Evolutionary conservation across 2,113 vertebrate species (phyloP).

Genomic region (Tachycineta bicolor): DNA sequence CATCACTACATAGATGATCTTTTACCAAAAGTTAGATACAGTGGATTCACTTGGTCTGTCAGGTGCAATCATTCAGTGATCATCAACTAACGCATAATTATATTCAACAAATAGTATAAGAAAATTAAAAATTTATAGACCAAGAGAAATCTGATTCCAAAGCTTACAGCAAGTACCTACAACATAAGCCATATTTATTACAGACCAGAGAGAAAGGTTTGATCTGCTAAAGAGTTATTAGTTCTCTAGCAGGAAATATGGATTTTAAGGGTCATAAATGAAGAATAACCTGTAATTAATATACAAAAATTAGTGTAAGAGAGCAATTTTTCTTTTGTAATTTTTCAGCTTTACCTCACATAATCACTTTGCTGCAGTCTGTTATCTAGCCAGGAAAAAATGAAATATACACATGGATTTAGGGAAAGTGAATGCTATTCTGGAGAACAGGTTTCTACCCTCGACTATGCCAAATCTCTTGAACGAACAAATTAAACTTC

Average conservation of each 20-base stretch:
- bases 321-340: background rate
- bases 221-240: background rate
- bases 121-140: background rate
- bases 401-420: background rate
- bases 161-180: background rate
- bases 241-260: background rate
- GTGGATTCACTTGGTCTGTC: background rate
- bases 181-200: background rate
- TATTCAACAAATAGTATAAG: background rate
- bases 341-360: background rate
- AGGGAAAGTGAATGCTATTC: background rate
- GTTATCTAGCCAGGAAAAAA: background rate
- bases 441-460: background rate
- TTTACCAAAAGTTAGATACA: background rate
- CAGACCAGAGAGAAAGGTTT: background rate
- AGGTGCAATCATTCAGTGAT: background rate
- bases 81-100: background rate
- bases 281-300: constrained; percentile 19
- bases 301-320: background rate
- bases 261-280: constrained; percentile 7
- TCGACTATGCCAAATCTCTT: background rate
- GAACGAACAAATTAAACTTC: constrained; percentile 25
- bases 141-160: background rate
- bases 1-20: background rate
- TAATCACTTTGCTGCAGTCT: background rate